Evolutionary conservation across 2,888 invertebrate species (phyloP).

Genomic region (Plagodis pulveraria): DNA sequence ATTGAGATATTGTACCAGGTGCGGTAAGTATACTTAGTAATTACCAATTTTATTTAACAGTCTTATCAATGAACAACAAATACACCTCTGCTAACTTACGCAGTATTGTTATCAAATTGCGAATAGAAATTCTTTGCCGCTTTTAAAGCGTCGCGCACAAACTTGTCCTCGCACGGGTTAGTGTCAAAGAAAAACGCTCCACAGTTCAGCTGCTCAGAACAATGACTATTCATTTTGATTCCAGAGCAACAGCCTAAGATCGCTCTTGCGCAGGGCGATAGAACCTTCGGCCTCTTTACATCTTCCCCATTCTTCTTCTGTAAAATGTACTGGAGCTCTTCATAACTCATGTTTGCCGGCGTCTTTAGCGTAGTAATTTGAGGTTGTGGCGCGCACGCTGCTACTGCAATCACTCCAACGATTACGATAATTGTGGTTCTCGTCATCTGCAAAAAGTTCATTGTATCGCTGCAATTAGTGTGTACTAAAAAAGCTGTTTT

Average conservation of each 20-base stretch:
- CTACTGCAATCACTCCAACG: slow-evolving; percentile 44
- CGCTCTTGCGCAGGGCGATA: slow-evolving; percentile 89
- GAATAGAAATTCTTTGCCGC: slow-evolving; percentile 71
- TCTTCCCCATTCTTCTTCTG: slow-evolving; percentile 52
- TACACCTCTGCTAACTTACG: slow-evolving; percentile 15
- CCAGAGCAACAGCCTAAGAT: slow-evolving; percentile 89
- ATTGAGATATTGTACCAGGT: too few species aligned
- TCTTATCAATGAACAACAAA: background rate
- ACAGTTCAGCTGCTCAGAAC: slow-evolving; percentile 90
- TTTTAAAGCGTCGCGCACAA: slow-evolving; percentile 84
- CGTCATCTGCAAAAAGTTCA: slow-evolving; percentile 58
- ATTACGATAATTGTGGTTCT: slow-evolving; percentile 43
- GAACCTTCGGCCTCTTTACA: slow-evolving; percentile 47
- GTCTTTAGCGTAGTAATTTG: slow-evolving; percentile 63
- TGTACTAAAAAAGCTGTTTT: slow-evolving; percentile 7
- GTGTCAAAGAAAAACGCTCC: slow-evolving; percentile 90
- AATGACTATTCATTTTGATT: slow-evolving; percentile 77
- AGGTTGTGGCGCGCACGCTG: slow-evolving; percentile 50
- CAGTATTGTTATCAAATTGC: slow-evolving; percentile 51
- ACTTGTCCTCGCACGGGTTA: slow-evolving; percentile 88
- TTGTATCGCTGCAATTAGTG: slow-evolving; percentile 17
- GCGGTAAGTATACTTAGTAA: background rate
- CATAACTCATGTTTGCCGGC: slow-evolving; percentile 56
- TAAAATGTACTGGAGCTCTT: slow-evolving; percentile 66
- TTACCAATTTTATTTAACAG: slow-evolving; percentile 11